A percentile compares a stretch with the other conserved stretches of the same genome.
Conservation (phyloP, 2,797 vertebrate genomes). For the Sphaeramia orbicularis region DNA sequence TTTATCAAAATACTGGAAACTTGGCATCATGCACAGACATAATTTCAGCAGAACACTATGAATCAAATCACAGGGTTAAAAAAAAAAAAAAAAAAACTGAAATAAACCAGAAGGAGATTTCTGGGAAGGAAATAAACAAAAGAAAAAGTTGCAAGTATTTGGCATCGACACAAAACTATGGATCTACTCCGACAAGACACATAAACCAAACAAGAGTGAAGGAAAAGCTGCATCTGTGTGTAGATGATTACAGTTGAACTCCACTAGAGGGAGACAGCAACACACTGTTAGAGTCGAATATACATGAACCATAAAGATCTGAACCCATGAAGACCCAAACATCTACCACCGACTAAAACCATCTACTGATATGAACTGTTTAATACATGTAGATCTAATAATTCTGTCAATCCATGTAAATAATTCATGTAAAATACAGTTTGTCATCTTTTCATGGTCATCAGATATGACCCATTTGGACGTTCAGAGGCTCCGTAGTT, state of each 20-base stretch:
- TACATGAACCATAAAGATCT: too few relatives aligned
- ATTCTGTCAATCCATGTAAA: too few relatives aligned
- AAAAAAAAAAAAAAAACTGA: too few relatives aligned
- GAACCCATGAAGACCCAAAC: too few relatives aligned
- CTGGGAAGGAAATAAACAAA: constrained; percentile 20
- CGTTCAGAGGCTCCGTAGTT: too few relatives aligned
- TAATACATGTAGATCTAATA: too few relatives aligned
- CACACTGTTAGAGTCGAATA: constrained; percentile 14
- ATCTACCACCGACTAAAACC: too few relatives aligned
- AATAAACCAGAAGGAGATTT: constrained; percentile 16
- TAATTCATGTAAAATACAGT: too few relatives aligned
- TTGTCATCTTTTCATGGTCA: too few relatives aligned
- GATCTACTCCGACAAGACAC: constrained; percentile 3
- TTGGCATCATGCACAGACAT: constrained; percentile 22
- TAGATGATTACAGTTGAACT: neutral
- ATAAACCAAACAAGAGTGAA: neutral
- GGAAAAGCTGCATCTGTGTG: too few relatives aligned
- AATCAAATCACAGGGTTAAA: constrained; percentile 18
- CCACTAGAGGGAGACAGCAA: constrained; percentile 68
- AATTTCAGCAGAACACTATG: constrained; percentile 31
- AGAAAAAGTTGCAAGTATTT: neutral
- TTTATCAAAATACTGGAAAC: constrained; percentile 40
- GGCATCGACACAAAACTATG: neutral
- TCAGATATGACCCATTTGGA: too few relatives aligned
- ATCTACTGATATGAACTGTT: neutral